These are phyloP conservation scores for Tridacna crocea DNA, from an alignment of 2,888 invertebrate species.

Conservation along the genomic window DNA sequence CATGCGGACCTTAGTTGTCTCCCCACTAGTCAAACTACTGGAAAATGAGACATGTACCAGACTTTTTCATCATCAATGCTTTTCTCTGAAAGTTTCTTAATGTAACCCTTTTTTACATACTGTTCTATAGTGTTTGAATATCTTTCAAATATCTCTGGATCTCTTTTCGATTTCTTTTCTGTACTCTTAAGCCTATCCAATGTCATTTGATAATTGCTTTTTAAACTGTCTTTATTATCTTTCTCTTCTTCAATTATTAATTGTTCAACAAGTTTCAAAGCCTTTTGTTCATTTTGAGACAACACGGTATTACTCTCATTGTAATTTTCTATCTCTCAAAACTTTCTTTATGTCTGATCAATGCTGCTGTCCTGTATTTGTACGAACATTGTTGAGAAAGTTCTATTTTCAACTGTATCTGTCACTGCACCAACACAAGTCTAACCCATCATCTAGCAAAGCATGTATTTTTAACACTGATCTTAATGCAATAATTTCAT, in stretches of 20 bases:
- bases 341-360: neutral
- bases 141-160: neutral
- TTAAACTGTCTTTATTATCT: neutral
- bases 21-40: no score
- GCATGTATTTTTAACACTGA: neutral
- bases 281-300: no score
- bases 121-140: slow-evolving; percentile 3
- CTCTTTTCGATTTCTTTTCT: neutral
- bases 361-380: neutral
- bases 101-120: slow-evolving; percentile 3
- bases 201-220: neutral
- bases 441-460: neutral
- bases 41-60: slow-evolving; percentile 2
- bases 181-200: neutral
- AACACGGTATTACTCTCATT: neutral
- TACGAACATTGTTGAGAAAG: neutral
- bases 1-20: no score
- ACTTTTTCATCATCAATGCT: neutral
- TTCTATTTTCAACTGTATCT: neutral
- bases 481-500: no score
- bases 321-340: neutral
- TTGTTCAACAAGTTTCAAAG: neutral
- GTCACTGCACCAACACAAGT: neutral
- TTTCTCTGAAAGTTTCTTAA: neutral
- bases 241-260: neutral